A percentile compares a stretch with the other conserved stretches of the same genome.
Evolutionary conservation across 2,888 invertebrate species (phyloP).

Genomic region (Megamerina dolium): DNA sequence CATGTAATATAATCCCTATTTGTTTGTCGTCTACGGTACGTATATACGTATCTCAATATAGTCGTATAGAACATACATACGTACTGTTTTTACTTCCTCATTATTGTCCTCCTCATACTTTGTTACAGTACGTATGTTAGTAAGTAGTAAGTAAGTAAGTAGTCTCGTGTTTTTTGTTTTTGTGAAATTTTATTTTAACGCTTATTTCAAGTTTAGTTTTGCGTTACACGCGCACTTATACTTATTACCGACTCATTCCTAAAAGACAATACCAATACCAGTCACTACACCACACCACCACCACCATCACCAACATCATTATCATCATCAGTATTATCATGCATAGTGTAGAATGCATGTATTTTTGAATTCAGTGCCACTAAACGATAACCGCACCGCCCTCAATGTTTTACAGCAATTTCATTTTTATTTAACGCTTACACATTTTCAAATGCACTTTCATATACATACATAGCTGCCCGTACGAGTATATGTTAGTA

Average conservation of each 20-base stretch:
- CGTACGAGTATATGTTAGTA: no score
- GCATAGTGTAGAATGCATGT: no score
- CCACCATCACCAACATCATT: no score
- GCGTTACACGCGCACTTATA: constrained; percentile 8
- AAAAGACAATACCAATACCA: no score
- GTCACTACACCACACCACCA: no score
- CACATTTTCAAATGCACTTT: neutral
- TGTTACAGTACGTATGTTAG: neutral
- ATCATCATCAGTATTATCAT: no score
- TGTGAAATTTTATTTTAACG: constrained; percentile 38
- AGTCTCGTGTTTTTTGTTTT: constrained; percentile 10
- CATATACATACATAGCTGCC: no score
- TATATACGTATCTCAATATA: constrained; percentile 1
- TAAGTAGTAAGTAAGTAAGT: no score
- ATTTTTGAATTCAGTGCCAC: no score
- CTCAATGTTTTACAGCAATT: no score
- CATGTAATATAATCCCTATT: neutral
- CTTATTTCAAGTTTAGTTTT: constrained; percentile 31
- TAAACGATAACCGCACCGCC: no score
- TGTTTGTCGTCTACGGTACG: constrained; percentile 1
- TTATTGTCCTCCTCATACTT: neutral
- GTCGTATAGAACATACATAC: constrained; percentile 6
- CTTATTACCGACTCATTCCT: no score
- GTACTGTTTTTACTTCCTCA: constrained; percentile 13
- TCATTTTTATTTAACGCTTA: neutral